A percentile compares a stretch with the other conserved stretches of the same genome.
Evolutionary conservation across 2,888 invertebrate species (phyloP).

Genomic region (Troglohyphantes excavatus): DNA sequence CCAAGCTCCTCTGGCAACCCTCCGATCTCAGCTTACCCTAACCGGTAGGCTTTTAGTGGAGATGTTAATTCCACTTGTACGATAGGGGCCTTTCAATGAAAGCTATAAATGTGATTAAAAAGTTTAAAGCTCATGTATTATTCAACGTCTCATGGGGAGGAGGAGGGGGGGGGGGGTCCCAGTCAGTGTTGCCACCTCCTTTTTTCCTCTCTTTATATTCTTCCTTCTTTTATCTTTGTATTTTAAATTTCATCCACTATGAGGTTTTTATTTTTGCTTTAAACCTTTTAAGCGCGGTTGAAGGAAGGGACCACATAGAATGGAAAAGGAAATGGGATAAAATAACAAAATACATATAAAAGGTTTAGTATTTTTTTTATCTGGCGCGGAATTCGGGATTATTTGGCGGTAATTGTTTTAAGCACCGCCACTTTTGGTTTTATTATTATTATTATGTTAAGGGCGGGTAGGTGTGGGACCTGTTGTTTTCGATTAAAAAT

Average conservation of each 20-base stretch:
- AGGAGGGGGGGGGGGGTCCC: neutral
- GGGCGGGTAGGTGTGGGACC: slow-evolving; percentile 14
- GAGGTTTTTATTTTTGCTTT: slow-evolving; percentile 68
- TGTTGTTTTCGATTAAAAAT: slow-evolving; percentile 56
- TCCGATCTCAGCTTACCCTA: slow-evolving; percentile 69
- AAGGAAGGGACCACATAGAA: neutral
- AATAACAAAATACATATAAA: slow-evolving; percentile 20
- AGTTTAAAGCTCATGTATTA: slow-evolving; percentile 78
- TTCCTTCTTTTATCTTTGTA: slow-evolving; percentile 59
- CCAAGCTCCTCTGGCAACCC: slow-evolving; percentile 59
- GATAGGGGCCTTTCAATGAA: slow-evolving; percentile 78
- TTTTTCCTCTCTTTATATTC: slow-evolving; percentile 42
- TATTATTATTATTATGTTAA: slow-evolving; percentile 22
- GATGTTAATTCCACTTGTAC: slow-evolving; percentile 79
- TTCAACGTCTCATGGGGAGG: slow-evolving; percentile 69
- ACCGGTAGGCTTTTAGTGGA: slow-evolving; percentile 75
- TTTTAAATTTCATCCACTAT: slow-evolving; percentile 73
- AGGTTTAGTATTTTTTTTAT: slow-evolving; percentile 4
- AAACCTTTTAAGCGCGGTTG: slow-evolving; percentile 63
- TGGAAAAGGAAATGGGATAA: neutral
- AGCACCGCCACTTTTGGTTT: slow-evolving; percentile 33
- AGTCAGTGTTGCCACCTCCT: slow-evolving; percentile 71
- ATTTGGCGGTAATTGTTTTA: slow-evolving; percentile 73
- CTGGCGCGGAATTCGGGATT: slow-evolving; percentile 52
- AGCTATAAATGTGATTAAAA: slow-evolving; percentile 79